A percentile compares a stretch with the other conserved stretches of the same genome.
These are phyloP conservation scores for Andrena praecox DNA, from an alignment of 2,888 invertebrate genomes.

Conservation along the genomic window DNA sequence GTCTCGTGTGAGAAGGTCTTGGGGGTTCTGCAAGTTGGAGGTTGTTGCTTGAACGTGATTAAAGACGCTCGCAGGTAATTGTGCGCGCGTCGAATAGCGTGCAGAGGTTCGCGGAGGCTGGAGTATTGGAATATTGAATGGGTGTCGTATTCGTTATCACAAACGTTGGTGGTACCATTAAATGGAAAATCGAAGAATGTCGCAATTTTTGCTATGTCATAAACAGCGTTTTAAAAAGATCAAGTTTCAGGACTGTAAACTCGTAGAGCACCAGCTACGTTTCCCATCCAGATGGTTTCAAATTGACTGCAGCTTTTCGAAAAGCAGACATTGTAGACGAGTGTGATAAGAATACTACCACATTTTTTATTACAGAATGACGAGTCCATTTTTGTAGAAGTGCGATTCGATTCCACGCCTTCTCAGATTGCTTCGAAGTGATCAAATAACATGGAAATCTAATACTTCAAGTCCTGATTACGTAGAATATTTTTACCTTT, in stretches of 20 bases:
- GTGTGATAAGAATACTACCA: neutral
- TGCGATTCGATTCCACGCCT: neutral
- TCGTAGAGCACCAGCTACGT: neutral
- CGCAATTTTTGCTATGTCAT: neutral
- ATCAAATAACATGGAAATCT: too few relatives aligned
- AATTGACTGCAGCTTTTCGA: neutral
- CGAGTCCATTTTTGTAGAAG: conserved; percentile 9
- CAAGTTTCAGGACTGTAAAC: neutral
- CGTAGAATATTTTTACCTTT: too few relatives aligned
- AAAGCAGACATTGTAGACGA: neutral
- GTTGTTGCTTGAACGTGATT: neutral
- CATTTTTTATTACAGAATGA: conserved; percentile 2
- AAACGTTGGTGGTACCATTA: too few relatives aligned
- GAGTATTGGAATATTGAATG: neutral
- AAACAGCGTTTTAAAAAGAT: neutral
- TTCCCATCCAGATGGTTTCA: neutral
- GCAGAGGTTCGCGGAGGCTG: neutral
- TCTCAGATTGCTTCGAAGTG: too few relatives aligned
- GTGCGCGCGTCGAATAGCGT: neutral
- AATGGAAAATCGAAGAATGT: too few relatives aligned
- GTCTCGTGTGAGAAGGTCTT: neutral
- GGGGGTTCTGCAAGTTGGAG: neutral
- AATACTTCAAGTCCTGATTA: too few relatives aligned
- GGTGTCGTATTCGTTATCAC: neutral
- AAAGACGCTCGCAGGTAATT: neutral